Percentiles rank a stretch among this genome's conserved stretches.
phyloP scores from a whole-genome alignment of 2,113 vertebrate genomes.

The Actenoides lindsayi region DNA sequence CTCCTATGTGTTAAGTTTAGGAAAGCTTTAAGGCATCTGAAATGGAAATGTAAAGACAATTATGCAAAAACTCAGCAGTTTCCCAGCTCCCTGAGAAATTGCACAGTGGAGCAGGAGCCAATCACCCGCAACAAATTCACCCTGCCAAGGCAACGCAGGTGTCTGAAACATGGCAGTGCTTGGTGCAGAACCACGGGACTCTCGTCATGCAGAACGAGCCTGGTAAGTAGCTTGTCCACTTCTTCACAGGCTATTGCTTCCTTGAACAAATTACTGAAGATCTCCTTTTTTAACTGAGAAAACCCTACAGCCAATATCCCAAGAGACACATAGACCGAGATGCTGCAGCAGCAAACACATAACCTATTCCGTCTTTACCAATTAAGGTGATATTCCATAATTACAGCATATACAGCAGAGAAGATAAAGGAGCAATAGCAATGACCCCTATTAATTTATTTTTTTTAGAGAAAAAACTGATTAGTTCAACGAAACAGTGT shows the following conservation, averaged over 20 bases:
- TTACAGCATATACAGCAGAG: neutral
- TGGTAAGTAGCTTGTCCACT: neutral
- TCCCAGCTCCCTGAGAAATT: conserved; percentile 18
- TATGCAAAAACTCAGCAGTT: conserved; percentile 53
- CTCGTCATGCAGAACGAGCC: neutral
- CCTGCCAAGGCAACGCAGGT: neutral
- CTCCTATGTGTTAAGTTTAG: conserved; percentile 55
- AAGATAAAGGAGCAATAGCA: neutral
- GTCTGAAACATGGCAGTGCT: neutral
- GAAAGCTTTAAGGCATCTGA: conserved; percentile 39
- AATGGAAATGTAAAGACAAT: conserved; percentile 38
- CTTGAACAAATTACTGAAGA: neutral
- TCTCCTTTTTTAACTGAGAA: neutral
- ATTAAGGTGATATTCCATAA: neutral
- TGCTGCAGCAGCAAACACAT: neutral
- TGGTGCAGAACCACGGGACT: neutral
- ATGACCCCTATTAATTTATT: neutral
- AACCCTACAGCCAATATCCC: neutral
- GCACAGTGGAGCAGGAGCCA: neutral
- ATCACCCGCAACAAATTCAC: neutral
- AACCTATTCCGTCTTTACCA: neutral
- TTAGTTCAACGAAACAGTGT: neutral
- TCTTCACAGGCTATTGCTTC: neutral
- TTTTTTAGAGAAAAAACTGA: neutral
- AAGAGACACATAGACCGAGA: neutral